Percentiles rank a stretch among this genome's conserved stretches.
phyloP scores from a whole-genome alignment of 2,113 vertebrate genomes.

The Limanda limanda region DNA sequence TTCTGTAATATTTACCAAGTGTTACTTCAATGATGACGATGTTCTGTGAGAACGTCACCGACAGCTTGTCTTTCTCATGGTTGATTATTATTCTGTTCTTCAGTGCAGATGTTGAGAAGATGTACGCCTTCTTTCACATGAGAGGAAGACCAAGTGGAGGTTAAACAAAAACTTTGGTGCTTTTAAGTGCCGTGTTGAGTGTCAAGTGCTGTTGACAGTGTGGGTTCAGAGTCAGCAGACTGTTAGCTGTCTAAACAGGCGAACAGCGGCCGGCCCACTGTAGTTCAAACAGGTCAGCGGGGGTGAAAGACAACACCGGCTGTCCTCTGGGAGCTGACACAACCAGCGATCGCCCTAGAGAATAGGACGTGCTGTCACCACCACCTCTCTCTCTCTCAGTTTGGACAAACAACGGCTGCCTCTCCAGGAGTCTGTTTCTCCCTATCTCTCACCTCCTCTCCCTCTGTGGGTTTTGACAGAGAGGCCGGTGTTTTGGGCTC shows the following conservation, averaged over 20 bases:
- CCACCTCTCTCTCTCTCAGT: slow-evolving; percentile 28
- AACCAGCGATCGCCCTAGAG: slow-evolving; percentile 19
- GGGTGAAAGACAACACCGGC: slow-evolving; percentile 62
- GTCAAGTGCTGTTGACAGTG: slow-evolving; percentile 67
- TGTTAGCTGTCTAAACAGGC: slow-evolving; percentile 65
- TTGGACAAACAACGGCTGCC: slow-evolving; percentile 40
- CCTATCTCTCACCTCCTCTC: slow-evolving; percentile 6
- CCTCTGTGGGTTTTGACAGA: slow-evolving; percentile 36
- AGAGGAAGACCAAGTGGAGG: slow-evolving; percentile 59
- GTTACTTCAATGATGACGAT: slow-evolving; percentile 9
- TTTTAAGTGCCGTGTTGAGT: slow-evolving; percentile 47
- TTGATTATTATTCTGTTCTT: slow-evolving; percentile 70
- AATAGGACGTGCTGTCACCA: slow-evolving; percentile 41
- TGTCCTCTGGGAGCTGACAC: slow-evolving; percentile 43
- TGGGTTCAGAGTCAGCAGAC: slow-evolving; percentile 43
- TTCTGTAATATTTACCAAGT: background rate
- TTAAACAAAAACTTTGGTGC: slow-evolving; percentile 62
- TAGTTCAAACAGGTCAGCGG: slow-evolving; percentile 65
- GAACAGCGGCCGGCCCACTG: slow-evolving; percentile 45
- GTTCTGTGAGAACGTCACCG: slow-evolving; percentile 23
- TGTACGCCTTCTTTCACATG: slow-evolving; percentile 22
- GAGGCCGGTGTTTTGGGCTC: slow-evolving; percentile 46
- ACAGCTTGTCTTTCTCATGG: slow-evolving; percentile 35
- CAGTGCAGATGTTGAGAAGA: slow-evolving; percentile 61
- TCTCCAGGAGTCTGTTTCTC: slow-evolving; percentile 6